Evolutionary conservation across 2,888 invertebrate species (phyloP), one percentile per base, ranked within the genome.

Genomic region (Theretra japonica): DNA sequence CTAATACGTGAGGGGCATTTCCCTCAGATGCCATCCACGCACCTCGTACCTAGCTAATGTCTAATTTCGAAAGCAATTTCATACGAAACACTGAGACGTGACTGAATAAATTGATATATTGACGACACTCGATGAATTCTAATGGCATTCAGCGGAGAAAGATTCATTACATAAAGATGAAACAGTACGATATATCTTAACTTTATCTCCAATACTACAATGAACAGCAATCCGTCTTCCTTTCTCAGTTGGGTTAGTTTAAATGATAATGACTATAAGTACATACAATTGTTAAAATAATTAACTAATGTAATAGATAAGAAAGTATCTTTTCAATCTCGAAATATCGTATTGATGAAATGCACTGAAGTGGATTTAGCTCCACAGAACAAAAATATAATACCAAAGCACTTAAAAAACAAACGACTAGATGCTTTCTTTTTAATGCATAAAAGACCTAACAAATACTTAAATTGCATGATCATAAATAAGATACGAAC

Each of bases 1-100:
- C 88, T 77, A 72, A 79, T 76, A 90, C 92, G 92, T 92, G 93
- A 88, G 85, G 83, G 75, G 91, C 88, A 90, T 91, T 78, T 79
- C 77, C 81, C 79, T 75, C 74, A 60, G 70, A 71, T 75, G 74
- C 75, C 77, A 75, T 77, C 69, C 71, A 75, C 75, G 75, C 80
- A 73, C 71, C 69, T 75, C 73, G 75, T 73, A 77, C 75, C 74
- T 73, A 76, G 74, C 75, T 72, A 81, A 82, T 76, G 77, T 82
- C 82, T 80, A 81, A 86, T 86, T 85, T 86, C 83, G 73, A 73
- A 73, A 73, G 70, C 68, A 65, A 76, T 76, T 75, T 73, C 72
- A 71, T 72, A 75, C 73, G 71, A 71, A 68, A 72, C 60, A 58
- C 23, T 19, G 33, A 71, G 68, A 75, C 76, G 76, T 76, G 76